These are phyloP conservation scores for Andrena fulva DNA, from an alignment of 2,888 invertebrate genomes.

Conservation along the genomic window DNA sequence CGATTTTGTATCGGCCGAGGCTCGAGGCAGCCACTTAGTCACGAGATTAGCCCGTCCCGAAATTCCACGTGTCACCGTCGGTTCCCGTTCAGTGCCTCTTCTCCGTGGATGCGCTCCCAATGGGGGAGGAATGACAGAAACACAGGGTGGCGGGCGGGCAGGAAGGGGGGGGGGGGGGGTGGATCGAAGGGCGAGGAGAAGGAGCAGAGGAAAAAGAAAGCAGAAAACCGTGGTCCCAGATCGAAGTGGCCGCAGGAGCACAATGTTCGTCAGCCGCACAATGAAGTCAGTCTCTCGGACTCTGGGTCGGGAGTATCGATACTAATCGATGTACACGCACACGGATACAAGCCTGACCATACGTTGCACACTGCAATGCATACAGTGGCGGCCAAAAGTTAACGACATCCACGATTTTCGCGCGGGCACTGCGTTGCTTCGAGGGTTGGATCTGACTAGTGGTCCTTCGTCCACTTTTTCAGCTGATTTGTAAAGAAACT, in stretches of 20 bases:
- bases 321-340: conserved; percentile 75
- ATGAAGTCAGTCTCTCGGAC: conserved; percentile 70
- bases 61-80: conserved; percentile 70
- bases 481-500: not conserved
- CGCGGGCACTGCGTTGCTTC: not conserved
- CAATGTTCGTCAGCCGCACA: conserved; percentile 77
- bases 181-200: conserved; percentile 13
- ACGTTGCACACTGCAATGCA: conserved; percentile 59
- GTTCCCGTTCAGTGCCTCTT: conserved; percentile 26
- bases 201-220: conserved; percentile 8
- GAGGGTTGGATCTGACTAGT: not conserved
- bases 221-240: conserved; percentile 39
- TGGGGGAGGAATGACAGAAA: conserved; percentile 68
- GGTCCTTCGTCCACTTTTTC: not conserved
- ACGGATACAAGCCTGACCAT: conserved; percentile 26
- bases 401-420: not conserved
- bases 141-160: conserved; percentile 43
- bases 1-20: conserved; percentile 61
- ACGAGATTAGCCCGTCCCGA: conserved; percentile 69
- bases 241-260: conserved; percentile 70
- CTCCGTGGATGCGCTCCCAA: conserved; percentile 52
- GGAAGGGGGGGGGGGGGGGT: conserved; percentile 21
- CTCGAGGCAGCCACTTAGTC: conserved; percentile 68
- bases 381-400: conserved; percentile 43
- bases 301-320: conserved; percentile 74